phyloP scores from a whole-genome alignment of 2,113 vertebrate genomes.

The Aspidoscelis tigris region DNA sequence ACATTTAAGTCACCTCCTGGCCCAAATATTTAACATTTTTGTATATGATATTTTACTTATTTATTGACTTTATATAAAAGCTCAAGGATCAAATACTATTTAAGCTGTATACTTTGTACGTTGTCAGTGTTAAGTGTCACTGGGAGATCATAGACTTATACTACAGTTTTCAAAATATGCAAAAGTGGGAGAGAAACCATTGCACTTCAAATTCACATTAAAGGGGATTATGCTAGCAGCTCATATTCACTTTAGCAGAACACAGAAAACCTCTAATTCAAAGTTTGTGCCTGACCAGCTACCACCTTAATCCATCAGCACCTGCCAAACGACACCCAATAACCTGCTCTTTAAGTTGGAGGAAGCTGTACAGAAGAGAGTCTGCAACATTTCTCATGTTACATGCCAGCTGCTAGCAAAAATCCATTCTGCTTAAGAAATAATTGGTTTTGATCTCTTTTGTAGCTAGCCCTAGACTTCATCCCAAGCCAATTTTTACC shows the following conservation, averaged over 20 bases:
- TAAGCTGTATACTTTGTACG: constrained; percentile 1
- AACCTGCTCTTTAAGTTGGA: constrained; percentile 65
- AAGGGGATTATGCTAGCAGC: constrained; percentile 31
- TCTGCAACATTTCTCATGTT: constrained; percentile 65
- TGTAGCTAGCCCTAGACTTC: constrained; percentile 59
- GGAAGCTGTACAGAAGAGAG: constrained; percentile 52
- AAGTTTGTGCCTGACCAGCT: constrained; percentile 53
- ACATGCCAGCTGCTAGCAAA: constrained; percentile 75
- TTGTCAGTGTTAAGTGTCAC: neutral
- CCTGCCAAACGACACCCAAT: constrained; percentile 77
- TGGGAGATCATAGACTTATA: neutral
- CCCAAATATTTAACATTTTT: neutral
- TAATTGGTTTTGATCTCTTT: constrained; percentile 52
- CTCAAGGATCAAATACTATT: neutral
- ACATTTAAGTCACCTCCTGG: neutral
- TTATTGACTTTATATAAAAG: neutral
- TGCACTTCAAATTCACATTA: neutral
- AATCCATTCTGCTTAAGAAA: constrained; percentile 63
- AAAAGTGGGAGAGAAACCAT: neutral
- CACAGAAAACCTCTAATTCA: constrained; percentile 42
- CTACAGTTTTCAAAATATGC: neutral
- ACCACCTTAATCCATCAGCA: constrained; percentile 72
- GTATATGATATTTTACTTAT: neutral
- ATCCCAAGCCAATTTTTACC: constrained; percentile 10
- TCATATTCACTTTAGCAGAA: constrained; percentile 48